Evolutionary conservation across 2,797 vertebrate species (phyloP), one percentile per base, ranked within the genome.

Genomic region (Steatocranus sp.): DNA sequence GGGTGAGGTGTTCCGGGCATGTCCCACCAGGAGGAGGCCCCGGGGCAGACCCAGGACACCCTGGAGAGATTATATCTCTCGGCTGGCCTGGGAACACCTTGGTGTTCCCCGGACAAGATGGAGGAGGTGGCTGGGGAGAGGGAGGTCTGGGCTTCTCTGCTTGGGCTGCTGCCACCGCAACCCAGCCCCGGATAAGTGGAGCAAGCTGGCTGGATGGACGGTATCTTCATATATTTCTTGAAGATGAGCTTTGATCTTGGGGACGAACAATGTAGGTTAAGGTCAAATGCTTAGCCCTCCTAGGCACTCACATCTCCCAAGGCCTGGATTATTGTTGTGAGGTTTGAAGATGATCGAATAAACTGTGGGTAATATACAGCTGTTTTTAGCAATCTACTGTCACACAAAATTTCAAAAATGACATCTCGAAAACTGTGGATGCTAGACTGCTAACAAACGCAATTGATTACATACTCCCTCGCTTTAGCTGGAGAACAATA

Each of bases 121-220:
- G 53, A 56, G 25, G 8, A 17, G 5, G 25, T 30, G 25, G 53
- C 14, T 56, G 8, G 8, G 14, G 25, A 56, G 2, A 56, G 53
- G 3, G 53, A 56, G 53, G 53, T 56, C 53, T 2, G 0, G 53
- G 8, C 14, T 15, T 56, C 25, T 56, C 53, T 56, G 53, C 17
- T 56, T 54, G 9, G 53, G 14, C 8, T 25, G 2, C 51, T 56
- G 25, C 14, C 53, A 11, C 51, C 0, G 1, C 0, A 1, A 5
- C 3, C 51, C 1, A 0, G 8, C 25, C 25, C 25, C 1, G 8
- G 25, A 56, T 30, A 30, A 56, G n/a, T n/a, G 17, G 53, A 6
- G 53, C 14, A 56, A 2, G 1, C 10, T 10, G 25, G 15, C n/a
- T 56, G 25, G 25, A 56, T 30, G 25, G 53, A 1, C 2, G 2